A percentile compares a stretch with the other conserved stretches of the same genome.
phyloP scores from a whole-genome alignment of 2,797 vertebrate genomes.

The Ctenopoma kingsleyae region DNA sequence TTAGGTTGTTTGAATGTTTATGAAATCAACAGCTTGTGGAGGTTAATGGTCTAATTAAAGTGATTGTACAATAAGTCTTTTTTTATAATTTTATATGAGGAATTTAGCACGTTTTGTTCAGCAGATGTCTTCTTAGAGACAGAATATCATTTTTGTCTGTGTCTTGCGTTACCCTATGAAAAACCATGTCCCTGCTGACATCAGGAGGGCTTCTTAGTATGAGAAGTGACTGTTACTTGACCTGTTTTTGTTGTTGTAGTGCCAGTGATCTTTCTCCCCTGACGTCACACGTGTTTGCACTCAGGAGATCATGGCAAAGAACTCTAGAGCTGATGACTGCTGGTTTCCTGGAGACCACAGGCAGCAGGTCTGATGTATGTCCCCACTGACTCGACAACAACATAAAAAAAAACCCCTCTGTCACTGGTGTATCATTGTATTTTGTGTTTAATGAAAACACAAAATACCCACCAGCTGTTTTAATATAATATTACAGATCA shows the following conservation, averaged over 20 bases:
- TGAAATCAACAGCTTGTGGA: conserved; percentile 8
- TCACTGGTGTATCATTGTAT: neutral
- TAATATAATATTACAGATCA: neutral
- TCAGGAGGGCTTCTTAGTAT: conserved; percentile 33
- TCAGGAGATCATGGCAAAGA: conserved; percentile 70
- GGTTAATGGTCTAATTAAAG: conserved; percentile 4
- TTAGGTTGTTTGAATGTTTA: conserved; percentile 5
- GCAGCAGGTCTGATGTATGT: conserved; percentile 53
- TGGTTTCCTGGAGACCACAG: conserved; percentile 72
- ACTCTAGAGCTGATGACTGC: conserved; percentile 57
- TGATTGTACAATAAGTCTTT: neutral
- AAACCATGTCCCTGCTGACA: conserved; percentile 14
- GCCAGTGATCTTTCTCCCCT: conserved; percentile 60
- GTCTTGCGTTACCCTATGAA: neutral
- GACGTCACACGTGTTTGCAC: conserved; percentile 68
- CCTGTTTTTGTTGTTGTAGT: conserved; percentile 73
- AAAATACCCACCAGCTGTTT: neutral
- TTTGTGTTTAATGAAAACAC: conserved; percentile 10
- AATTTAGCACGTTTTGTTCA: neutral
- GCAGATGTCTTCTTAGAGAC: neutral
- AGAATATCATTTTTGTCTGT: neutral
- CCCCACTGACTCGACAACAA: conserved; percentile 33
- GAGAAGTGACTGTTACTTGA: conserved; percentile 62
- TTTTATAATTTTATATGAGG: neutral
- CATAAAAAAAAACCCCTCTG: conserved; percentile 14